Conservation (phyloP, 2,888 invertebrate species). For the Cylindroiulus punctatus region DNA sequence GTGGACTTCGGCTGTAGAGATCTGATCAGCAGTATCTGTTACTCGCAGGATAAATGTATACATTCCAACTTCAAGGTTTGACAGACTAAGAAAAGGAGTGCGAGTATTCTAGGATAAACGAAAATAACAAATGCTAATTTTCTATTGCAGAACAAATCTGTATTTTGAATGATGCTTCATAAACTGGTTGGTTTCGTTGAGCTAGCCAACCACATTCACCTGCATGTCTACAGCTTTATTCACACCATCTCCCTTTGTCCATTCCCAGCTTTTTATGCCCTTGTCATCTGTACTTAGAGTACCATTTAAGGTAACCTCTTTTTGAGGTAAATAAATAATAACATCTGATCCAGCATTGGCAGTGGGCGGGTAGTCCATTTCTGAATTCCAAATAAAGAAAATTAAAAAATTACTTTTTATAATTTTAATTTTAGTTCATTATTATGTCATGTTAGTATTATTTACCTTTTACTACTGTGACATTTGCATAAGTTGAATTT, state of each 20-base stretch:
- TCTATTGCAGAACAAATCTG: constrained; percentile 33
- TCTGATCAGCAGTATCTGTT: constrained; percentile 89
- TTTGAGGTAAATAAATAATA: constrained; percentile 89
- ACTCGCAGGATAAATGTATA: constrained; percentile 94
- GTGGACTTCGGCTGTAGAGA: constrained; percentile 85
- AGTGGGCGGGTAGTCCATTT: constrained; percentile 93
- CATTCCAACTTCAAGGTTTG: constrained; percentile 91
- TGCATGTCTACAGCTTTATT: constrained; percentile 93
- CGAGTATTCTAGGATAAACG: constrained; percentile 77
- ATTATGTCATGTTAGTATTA: neutral
- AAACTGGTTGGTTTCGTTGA: no score
- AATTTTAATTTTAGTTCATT: neutral
- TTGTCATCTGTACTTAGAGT: constrained; percentile 92
- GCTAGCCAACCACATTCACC: constrained; percentile 62
- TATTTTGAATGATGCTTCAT: neutral
- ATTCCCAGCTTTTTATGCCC: constrained; percentile 92
- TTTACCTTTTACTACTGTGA: constrained; percentile 81
- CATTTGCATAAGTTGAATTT: constrained; percentile 86
- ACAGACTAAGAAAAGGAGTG: constrained; percentile 86
- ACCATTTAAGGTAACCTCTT: constrained; percentile 84
- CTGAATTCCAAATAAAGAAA: constrained; percentile 63
- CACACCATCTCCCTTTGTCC: constrained; percentile 90
- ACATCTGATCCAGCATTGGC: constrained; percentile 93
- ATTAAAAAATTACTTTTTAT: neutral
- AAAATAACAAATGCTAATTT: constrained; percentile 32